Evolutionary conservation across 2,113 vertebrate species (phyloP).

Genomic region (Sclerurus mexicanus): DNA sequence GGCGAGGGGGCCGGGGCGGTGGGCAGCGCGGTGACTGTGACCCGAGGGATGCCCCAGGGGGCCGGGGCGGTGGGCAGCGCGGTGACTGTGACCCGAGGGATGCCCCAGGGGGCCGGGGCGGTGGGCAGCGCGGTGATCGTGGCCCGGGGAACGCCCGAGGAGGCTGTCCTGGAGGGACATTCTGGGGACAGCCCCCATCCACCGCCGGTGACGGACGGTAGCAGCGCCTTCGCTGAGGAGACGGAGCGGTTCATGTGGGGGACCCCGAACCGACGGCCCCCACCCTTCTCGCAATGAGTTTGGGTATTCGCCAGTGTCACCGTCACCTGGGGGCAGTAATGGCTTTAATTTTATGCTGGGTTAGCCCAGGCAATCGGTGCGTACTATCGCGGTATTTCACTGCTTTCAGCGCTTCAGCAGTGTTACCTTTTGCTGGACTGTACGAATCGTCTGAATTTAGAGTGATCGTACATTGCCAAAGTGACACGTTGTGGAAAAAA

Average conservation of each 20-base stretch:
- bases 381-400: neutral
- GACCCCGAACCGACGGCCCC: too few relatives aligned
- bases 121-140: too few relatives aligned
- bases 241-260: accelerated
- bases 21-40: too few relatives aligned
- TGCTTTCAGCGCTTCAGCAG: accelerated
- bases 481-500: neutral
- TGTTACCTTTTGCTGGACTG: neutral
- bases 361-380: neutral
- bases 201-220: neutral
- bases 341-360: neutral
- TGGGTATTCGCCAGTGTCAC: accelerated
- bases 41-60: neutral
- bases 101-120: neutral
- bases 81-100: neutral
- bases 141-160: neutral
- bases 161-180: neutral
- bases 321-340: neutral
- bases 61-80: neutral
- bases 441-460: accelerated
- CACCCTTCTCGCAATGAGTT: neutral
- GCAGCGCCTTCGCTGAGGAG: neutral
- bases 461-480: accelerated
- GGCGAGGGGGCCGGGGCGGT: neutral
- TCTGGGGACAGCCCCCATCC: accelerated